These are phyloP conservation scores for Steatornis caripensis DNA, from an alignment of 2,113 vertebrate species.

Conservation along the genomic window DNA sequence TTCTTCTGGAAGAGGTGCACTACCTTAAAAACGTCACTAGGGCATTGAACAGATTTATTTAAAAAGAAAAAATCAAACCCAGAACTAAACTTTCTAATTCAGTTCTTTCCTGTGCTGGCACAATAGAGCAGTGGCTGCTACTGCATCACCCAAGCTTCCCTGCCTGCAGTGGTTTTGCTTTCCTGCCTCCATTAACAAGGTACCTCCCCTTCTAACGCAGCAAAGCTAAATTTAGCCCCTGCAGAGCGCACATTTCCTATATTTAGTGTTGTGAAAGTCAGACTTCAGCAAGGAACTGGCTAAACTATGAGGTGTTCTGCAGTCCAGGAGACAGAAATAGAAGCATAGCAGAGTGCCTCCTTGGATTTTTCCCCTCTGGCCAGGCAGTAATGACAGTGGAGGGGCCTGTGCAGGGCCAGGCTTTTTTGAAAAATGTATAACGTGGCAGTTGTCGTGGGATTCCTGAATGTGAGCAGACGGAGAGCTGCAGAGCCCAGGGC, in stretches of 20 bases:
- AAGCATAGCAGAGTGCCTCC: background rate
- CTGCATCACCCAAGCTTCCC: background rate
- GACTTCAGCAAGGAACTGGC: conserved; percentile 23
- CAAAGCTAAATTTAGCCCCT: conserved; percentile 59
- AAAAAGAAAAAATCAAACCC: background rate
- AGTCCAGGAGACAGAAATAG: conserved; percentile 26
- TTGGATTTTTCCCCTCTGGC: background rate
- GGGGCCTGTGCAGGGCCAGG: background rate
- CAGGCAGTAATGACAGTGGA: background rate
- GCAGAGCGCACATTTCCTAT: conserved; percentile 54
- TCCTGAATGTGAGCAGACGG: background rate
- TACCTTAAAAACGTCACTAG: background rate
- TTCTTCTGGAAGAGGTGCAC: background rate
- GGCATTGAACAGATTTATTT: background rate
- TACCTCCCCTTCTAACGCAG: conserved; percentile 38
- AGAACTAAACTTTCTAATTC: background rate
- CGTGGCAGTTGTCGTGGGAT: background rate
- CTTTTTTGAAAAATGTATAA: background rate
- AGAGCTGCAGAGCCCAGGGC: background rate
- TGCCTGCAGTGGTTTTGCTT: conserved; percentile 24
- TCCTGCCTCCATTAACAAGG: background rate
- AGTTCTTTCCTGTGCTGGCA: background rate
- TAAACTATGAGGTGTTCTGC: conserved; percentile 19
- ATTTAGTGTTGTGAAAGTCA: conserved; percentile 57
- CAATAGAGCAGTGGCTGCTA: background rate